Evolutionary conservation across 2,888 invertebrate species (phyloP).

Genomic region (Cylloceria caligata): DNA sequence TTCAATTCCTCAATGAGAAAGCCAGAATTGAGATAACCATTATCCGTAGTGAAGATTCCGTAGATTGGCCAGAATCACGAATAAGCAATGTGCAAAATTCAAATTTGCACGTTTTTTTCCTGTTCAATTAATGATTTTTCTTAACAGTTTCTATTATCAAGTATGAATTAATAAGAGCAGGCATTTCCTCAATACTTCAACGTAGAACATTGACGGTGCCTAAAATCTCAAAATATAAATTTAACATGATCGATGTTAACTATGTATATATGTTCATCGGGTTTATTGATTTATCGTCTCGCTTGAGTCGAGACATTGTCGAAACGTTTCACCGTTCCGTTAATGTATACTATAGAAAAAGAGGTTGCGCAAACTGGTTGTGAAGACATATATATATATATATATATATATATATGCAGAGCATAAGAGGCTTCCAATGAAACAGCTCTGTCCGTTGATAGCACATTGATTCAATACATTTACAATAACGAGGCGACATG

Average conservation of each 20-base stretch:
- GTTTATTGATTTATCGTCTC: constrained; percentile 49
- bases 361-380: constrained; percentile 21
- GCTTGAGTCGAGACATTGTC: constrained; percentile 45
- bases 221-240: constrained; percentile 32
- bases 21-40: no score
- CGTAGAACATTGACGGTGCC: constrained; percentile 12
- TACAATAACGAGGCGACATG: constrained; percentile 78
- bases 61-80: no score
- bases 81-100: no score
- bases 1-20: no score
- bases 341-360: constrained; percentile 17
- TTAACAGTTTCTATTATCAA: neutral
- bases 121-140: constrained; percentile 6
- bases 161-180: neutral
- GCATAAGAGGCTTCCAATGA: constrained; percentile 71
- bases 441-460: constrained; percentile 70
- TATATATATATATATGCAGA: no score
- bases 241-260: constrained; percentile 33
- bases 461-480: constrained; percentile 77
- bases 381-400: constrained; percentile 24
- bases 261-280: constrained; percentile 15
- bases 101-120: no score
- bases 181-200: constrained; percentile 14
- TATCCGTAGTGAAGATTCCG: no score
- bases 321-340: constrained; percentile 24